phyloP scores from a whole-genome alignment of 2,797 vertebrate genomes.

The Synaphobranchus kaupii region DNA sequence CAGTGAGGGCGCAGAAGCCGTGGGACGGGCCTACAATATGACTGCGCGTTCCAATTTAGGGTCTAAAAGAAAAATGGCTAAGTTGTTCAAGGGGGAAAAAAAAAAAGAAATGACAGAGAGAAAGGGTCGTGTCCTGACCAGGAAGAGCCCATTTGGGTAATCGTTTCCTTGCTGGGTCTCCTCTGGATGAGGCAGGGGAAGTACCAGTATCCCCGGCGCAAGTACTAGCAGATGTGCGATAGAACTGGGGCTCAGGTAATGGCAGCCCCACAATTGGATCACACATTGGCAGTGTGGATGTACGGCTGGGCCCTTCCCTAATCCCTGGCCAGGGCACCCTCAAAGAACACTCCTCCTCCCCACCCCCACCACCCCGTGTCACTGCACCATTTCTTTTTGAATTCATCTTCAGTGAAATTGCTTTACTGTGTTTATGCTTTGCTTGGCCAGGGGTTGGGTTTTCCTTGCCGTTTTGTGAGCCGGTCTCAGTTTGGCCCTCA shows the following conservation, averaged over 20 bases:
- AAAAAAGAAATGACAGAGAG: not conserved
- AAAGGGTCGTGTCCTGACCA: conserved; percentile 64
- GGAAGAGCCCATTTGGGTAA: conserved; percentile 78
- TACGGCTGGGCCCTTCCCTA: not conserved
- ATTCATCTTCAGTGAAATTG: not conserved
- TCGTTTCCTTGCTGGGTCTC: conserved; percentile 75
- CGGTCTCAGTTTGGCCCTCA: not conserved
- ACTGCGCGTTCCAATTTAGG: not conserved
- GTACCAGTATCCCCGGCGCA: conserved; percentile 71
- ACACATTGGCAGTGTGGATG: not conserved
- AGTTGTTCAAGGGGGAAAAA: not conserved
- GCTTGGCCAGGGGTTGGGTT: not conserved
- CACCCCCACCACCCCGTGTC: not conserved
- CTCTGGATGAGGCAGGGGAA: conserved; percentile 68
- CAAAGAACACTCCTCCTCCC: not conserved
- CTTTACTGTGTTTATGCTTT: not conserved
- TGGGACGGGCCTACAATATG: not conserved
- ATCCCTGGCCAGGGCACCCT: not conserved
- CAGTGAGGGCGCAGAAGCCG: not conserved
- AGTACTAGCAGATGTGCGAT: conserved; percentile 84
- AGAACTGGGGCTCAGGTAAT: conserved; percentile 77
- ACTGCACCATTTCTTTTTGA: not conserved
- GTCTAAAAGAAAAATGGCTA: not conserved
- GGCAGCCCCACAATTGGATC: conserved; percentile 34
- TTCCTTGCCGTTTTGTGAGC: not conserved